Conservation (phyloP, 2,113 vertebrate species). For the Stercorarius parasiticus region DNA sequence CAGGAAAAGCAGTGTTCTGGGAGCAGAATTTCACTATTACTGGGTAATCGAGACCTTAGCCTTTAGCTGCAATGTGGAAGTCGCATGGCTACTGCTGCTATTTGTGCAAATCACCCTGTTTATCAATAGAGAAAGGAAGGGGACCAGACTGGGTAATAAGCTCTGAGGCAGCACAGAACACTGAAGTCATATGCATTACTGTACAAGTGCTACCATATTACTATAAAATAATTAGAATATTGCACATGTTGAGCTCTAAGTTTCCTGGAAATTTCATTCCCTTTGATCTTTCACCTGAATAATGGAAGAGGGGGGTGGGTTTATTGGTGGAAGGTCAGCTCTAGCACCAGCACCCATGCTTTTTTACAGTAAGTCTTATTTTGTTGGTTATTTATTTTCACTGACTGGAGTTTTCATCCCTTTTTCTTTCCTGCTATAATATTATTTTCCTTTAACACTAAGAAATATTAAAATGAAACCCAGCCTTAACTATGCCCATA, state of each 20-base stretch:
- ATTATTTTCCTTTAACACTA: not conserved
- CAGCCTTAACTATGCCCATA: fast-evolving
- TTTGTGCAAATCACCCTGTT: not conserved
- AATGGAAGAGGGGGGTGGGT: not conserved
- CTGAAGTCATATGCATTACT: not conserved
- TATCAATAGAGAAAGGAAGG: not conserved
- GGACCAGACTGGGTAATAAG: not conserved
- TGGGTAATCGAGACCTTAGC: not conserved
- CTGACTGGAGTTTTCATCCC: not conserved
- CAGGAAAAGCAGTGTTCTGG: not conserved
- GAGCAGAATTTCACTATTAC: not conserved
- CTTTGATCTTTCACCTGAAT: not conserved
- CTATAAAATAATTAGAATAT: not conserved
- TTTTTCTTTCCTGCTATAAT: not conserved
- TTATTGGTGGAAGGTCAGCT: not conserved
- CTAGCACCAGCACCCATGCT: fast-evolving
- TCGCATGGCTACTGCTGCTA: not conserved
- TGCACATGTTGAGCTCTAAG: not conserved
- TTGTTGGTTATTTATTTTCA: not conserved
- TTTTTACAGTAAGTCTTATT: not conserved
- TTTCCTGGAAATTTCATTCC: not conserved
- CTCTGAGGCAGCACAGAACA: not conserved
- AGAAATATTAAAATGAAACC: not conserved
- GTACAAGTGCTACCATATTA: not conserved
- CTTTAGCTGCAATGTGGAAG: not conserved